Evolutionary conservation across 2,113 vertebrate genomes (phyloP).

Genomic region (Pelecanus crispus): DNA sequence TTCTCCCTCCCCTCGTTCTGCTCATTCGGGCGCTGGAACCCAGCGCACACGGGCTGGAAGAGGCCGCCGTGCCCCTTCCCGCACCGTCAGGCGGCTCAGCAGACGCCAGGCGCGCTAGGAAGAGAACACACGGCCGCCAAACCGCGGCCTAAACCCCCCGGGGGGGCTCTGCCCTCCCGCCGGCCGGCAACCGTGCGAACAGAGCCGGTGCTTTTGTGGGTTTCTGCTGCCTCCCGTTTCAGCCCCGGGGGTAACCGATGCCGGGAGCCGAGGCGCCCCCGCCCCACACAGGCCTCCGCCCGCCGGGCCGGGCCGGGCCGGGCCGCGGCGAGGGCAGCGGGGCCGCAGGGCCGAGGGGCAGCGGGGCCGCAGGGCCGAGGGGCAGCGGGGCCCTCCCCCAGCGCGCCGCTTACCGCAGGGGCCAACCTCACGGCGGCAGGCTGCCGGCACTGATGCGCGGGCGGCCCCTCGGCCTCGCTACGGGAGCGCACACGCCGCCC

Average conservation of each 20-base stretch:
- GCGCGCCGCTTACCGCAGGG: not conserved
- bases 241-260: not conserved
- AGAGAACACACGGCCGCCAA: fast-evolving
- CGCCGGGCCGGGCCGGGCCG: not conserved
- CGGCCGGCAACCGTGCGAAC: too few species aligned
- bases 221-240: not conserved
- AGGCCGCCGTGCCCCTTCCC: not conserved
- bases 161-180: not conserved
- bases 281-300: too few species aligned
- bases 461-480: not conserved
- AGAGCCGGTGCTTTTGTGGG: too few species aligned
- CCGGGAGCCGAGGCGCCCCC: not conserved
- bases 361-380: not conserved
- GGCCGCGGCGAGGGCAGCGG: not conserved
- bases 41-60: fast-evolving
- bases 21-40: fast-evolving
- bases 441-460: fast-evolving
- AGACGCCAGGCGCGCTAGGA: fast-evolving
- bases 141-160: fast-evolving
- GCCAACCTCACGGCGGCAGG: not conserved
- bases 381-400: too few species aligned
- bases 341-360: not conserved
- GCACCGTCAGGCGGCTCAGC: fast-evolving
- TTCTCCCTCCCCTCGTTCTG: not conserved
- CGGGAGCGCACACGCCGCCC: not conserved